Evolutionary conservation across 2,113 vertebrate species (phyloP).

Genomic region (Haemorhous mexicanus): DNA sequence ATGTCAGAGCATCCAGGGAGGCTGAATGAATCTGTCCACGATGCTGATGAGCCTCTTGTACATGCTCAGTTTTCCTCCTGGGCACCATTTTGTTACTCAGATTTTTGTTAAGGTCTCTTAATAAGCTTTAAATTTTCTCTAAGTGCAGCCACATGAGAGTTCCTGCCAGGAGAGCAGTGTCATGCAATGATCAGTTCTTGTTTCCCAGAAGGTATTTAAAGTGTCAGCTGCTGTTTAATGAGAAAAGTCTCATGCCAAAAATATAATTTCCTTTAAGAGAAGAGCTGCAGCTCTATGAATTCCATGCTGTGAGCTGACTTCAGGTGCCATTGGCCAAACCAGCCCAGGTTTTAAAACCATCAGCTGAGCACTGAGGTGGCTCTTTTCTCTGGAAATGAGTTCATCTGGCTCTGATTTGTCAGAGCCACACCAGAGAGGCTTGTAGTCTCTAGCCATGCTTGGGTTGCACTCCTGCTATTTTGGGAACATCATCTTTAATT

Average conservation of each 20-base stretch:
- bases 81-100: background rate
- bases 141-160: background rate
- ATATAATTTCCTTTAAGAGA: background rate
- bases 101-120: background rate
- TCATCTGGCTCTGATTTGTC: background rate
- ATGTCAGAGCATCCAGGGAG: background rate
- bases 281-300: background rate
- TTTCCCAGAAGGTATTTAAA: background rate
- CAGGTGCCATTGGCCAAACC: background rate
- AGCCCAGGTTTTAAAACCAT: background rate
- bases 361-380: background rate
- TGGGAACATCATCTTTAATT: background rate
- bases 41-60: background rate
- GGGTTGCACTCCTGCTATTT: background rate
- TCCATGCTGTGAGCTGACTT: background rate
- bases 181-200: background rate
- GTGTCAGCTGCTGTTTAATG: background rate
- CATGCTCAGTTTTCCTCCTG: background rate
- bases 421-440: background rate
- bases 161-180: background rate
- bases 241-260: background rate
- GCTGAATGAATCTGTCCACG: background rate
- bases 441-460: background rate
- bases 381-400: background rate
- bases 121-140: background rate